Percentiles rank a stretch among this genome's conserved stretches.
Conservation (phyloP, 2,888 invertebrate species). For the Panorpa germanica region DNA sequence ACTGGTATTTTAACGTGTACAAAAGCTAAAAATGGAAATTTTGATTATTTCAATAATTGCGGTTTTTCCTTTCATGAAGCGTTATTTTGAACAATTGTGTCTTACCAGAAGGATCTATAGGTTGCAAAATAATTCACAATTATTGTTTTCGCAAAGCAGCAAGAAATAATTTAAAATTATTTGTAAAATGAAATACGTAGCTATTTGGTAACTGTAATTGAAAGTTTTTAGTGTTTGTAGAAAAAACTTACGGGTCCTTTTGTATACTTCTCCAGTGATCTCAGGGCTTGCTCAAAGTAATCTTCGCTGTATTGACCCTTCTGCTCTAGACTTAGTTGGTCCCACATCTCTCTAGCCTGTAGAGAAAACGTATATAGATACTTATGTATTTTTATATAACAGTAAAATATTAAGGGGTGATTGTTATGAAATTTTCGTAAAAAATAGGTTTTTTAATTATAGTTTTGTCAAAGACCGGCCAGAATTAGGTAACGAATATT, state of each 20-base stretch:
- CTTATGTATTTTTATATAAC: slow-evolving; percentile 1
- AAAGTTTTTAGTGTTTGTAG: not conserved
- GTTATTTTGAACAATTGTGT: slow-evolving; percentile 2
- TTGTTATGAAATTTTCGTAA: too few relatives aligned
- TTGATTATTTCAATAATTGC: slow-evolving; percentile 8
- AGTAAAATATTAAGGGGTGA: too few relatives aligned
- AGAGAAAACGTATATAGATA: slow-evolving; percentile 15
- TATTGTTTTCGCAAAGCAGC: not conserved
- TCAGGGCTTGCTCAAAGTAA: slow-evolving; percentile 62
- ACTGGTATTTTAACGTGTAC: slow-evolving; percentile 4
- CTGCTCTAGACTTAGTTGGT: slow-evolving; percentile 52
- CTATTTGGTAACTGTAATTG: slow-evolving; percentile 3
- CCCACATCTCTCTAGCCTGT: slow-evolving; percentile 70
- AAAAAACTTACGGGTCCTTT: slow-evolving; percentile 39
- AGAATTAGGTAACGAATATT: not conserved
- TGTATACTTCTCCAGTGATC: slow-evolving; percentile 62
- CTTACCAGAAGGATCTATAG: not conserved
- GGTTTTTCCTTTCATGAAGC: too few relatives aligned
- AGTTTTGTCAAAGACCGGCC: not conserved
- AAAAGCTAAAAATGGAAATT: slow-evolving; percentile 7
- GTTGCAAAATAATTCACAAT: not conserved
- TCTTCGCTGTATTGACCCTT: slow-evolving; percentile 63
- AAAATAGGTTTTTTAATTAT: too few relatives aligned
- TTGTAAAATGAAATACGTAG: too few relatives aligned
- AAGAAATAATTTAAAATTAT: slow-evolving; percentile 14